Percentiles rank a stretch among this genome's conserved stretches.
phyloP scores from a whole-genome alignment of 2,113 vertebrate genomes.

The Dromas ardeola region DNA sequence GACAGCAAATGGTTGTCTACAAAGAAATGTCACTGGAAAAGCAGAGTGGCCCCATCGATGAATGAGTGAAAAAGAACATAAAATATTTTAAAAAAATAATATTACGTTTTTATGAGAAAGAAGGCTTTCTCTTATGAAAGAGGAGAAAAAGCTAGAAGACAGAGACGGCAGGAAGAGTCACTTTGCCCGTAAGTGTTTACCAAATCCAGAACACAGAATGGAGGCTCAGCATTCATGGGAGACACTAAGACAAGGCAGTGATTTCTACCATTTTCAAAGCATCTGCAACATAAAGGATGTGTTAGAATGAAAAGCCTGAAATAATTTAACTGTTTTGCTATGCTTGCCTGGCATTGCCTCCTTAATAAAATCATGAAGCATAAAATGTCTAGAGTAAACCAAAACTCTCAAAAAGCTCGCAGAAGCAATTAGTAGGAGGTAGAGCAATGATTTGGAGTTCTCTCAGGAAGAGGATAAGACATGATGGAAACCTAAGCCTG shows the following conservation, averaged over 20 bases:
- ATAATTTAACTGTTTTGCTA: not conserved
- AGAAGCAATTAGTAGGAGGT: not conserved
- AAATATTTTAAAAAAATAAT: not conserved
- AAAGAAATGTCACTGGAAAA: not conserved
- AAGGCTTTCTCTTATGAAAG: not conserved
- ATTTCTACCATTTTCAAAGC: not conserved
- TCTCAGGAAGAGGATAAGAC: not conserved
- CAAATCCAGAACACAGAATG: not conserved
- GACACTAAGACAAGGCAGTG: not conserved
- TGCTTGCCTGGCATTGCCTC: not conserved
- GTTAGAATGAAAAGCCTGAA: not conserved
- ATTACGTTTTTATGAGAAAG: not conserved
- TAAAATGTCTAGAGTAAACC: not conserved
- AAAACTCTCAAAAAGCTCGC: not conserved
- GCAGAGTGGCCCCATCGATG: not conserved
- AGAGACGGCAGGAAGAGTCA: not conserved
- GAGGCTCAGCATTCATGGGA: not conserved
- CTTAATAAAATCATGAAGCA: not conserved
- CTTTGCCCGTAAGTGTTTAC: not conserved
- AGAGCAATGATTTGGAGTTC: not conserved
- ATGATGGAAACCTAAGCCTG: not conserved
- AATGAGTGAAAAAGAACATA: not conserved
- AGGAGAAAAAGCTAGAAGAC: not conserved
- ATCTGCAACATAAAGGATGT: not conserved
- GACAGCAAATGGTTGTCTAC: not conserved